Evolutionary conservation across 2,888 invertebrate species (phyloP), one percentile per base, ranked within the genome.

Genomic region (Smittia sp.): DNA sequence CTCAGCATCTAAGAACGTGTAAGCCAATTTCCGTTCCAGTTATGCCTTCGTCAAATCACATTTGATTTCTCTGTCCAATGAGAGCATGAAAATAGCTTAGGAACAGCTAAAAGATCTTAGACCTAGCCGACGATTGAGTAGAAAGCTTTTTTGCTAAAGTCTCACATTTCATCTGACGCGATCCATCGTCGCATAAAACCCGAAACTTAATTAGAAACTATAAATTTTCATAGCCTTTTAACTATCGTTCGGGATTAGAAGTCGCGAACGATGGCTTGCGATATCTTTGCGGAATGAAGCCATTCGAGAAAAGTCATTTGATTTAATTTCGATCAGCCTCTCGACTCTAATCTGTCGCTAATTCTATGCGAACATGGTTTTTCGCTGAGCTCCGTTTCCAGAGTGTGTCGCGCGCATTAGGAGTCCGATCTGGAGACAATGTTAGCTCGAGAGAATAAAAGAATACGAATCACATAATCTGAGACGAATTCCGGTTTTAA

Each of bases 401-500:
- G 4, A n/a, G n/a, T 46, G 46, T 46, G n/a, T 46, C 11, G 58
- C 11, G 20, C 52, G 25, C 20, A 15, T 67, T 69, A 18, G 22
- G 11, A 46, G 24, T n/a, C 24, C n/a, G 24, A 3, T 11, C 39
- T 11, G 39, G 20, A 18, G 39, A 66, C 13, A 25, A 69, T 22
- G 66, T 22, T 18, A 18, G 4, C 11, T n/a, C 20, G 22, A 27
- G 63, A 24, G 27, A 63, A 27, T 27, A 63, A 63, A 27, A 9
- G n/a, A 63, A 15, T n/a, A 25, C 25, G 4, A 63, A 63, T 27
- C 25, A 25, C 3, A 24, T 63, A 63, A 63, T 25, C 63, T 25
- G 63, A 63, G 22, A 25, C 63, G 25, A 24, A 69, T 25, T 69
- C 52, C 68, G 68, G 52, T 69, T 69, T 69, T 69, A 69, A 69